Evolutionary conservation across 2,888 invertebrate species (phyloP).

Genomic region (Drosophila koepferae): DNA sequence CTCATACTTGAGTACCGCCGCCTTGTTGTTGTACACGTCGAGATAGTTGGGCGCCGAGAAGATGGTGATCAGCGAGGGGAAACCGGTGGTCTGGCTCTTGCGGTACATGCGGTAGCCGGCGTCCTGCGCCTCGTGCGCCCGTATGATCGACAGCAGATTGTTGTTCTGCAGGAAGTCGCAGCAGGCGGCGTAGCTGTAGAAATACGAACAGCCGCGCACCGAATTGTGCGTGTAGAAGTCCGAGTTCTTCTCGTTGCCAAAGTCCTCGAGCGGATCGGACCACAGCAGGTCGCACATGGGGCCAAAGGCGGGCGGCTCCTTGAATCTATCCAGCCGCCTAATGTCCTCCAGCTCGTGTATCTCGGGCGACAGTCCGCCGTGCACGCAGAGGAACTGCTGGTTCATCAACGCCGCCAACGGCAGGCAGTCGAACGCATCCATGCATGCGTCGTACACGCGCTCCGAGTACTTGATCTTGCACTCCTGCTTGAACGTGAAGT

Average conservation of each 20-base stretch:
- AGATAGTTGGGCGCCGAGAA: slow-evolving; percentile 99
- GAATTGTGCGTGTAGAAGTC: slow-evolving; percentile 99
- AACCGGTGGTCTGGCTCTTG: slow-evolving; percentile 99
- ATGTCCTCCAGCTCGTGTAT: slow-evolving; percentile 99
- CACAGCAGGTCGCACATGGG: slow-evolving; percentile 99
- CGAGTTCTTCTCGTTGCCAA: slow-evolving; percentile 97
- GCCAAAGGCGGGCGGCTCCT: slow-evolving; percentile 99
- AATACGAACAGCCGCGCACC: slow-evolving; percentile 99
- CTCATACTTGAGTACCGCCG: slow-evolving; percentile 99
- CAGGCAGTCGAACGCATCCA: slow-evolving; percentile 99
- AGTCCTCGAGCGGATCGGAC: slow-evolving; percentile 99
- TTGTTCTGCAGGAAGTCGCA: slow-evolving; percentile 99
- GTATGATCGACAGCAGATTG: slow-evolving; percentile 99
- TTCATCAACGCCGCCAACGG: slow-evolving; percentile 99
- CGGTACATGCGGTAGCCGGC: slow-evolving; percentile 99
- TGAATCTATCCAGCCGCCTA: slow-evolving; percentile 98
- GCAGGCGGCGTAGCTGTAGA: slow-evolving; percentile 99
- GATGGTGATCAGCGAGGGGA: slow-evolving; percentile 99
- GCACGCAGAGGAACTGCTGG: slow-evolving; percentile 99
- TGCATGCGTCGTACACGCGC: slow-evolving; percentile 99
- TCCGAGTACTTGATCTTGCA: slow-evolving; percentile 99
- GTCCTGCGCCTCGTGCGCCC: slow-evolving; percentile 99
- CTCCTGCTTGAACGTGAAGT: slow-evolving; percentile 99
- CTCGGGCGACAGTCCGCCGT: slow-evolving; percentile 99
- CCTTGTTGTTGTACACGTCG: slow-evolving; percentile 99